Base-by-base conservation (phyloP, 2,888 invertebrate genomes). In the Drosophila anomelani region DNA sequence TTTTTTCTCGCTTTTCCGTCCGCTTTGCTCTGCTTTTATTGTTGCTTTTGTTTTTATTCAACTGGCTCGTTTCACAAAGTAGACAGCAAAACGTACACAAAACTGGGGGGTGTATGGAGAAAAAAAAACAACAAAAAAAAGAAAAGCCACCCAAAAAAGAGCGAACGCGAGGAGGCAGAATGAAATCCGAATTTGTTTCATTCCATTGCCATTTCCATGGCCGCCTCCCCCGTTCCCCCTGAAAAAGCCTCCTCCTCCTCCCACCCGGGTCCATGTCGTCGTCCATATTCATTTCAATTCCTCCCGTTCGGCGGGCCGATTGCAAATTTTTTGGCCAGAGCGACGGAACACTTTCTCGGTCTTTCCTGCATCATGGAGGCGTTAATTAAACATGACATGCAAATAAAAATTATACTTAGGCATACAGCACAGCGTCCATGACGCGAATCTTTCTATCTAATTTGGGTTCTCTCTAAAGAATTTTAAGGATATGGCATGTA, bases 331-430 rank as follows among this genome's bases (percentile, higher is more conserved):
- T 77, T 72, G 57, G 64, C 71, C 47, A 44, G 61, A 54, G 29
- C 41, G 55, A 60, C 56, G 57, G 53, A 44, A 58, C 53, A 44
- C 55, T 29, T 62, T 56, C 59, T 46, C 66, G 53, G 61, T 49
- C 34, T 26, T 62, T 58, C 72, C 62, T 56, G 76, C 59, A 71
- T 74, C 59, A 73, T 74, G 85, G 75, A 79, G 85, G 81, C 85
- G 86, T 88, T 86, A 81, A 86, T 86, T 86, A 84, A 86, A 85
- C 88, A 88, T 88, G 85, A 85, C 80, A 85, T 82, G 85, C 87
- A 85, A 85, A 85, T 85, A 76, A 71, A 82, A 81, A 66, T 80
- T 75, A 80, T 85, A 75, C 84, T 80, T 84, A 84, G 78, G 78
- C 78, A 78, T 68, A 77, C 60, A 61, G 60, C 41, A 7, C 1